phyloP scores from a whole-genome alignment of 2,888 invertebrate genomes.

The Galerucella calmariensis region DNA sequence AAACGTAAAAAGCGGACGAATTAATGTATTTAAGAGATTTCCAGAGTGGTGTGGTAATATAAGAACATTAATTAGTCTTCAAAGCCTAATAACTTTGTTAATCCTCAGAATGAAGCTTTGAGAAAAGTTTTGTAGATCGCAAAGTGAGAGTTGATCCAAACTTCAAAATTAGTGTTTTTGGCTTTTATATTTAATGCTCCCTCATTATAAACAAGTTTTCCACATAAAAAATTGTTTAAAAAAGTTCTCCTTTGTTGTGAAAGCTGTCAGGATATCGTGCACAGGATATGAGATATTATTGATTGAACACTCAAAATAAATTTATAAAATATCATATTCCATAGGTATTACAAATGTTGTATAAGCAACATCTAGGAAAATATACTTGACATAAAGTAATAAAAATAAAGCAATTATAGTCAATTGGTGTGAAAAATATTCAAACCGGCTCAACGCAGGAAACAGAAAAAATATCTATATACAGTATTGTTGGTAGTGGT shows the following conservation, averaged over 20 bases:
- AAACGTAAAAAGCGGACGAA: not conserved
- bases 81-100: conserved; percentile 3
- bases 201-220: not conserved
- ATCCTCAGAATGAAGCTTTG: not conserved
- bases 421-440: too few species aligned
- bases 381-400: too few species aligned
- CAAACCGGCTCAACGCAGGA: too few species aligned
- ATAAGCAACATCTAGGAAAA: too few species aligned
- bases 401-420: too few species aligned
- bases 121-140: not conserved
- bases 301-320: too few species aligned
- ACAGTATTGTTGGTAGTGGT: too few species aligned
- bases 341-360: too few species aligned
- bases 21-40: conserved; percentile 2
- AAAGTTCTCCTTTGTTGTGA: not conserved
- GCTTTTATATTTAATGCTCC: not conserved
- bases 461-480: too few species aligned
- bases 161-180: not conserved
- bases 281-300: too few species aligned
- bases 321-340: too few species aligned
- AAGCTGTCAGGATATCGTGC: not conserved
- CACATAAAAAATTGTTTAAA: not conserved
- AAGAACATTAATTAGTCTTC: not conserved
- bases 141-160: conserved; percentile 1
- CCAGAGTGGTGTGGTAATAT: not conserved